Base-by-base conservation (phyloP, 2,113 vertebrate genomes). In the Meles meles region DNA sequence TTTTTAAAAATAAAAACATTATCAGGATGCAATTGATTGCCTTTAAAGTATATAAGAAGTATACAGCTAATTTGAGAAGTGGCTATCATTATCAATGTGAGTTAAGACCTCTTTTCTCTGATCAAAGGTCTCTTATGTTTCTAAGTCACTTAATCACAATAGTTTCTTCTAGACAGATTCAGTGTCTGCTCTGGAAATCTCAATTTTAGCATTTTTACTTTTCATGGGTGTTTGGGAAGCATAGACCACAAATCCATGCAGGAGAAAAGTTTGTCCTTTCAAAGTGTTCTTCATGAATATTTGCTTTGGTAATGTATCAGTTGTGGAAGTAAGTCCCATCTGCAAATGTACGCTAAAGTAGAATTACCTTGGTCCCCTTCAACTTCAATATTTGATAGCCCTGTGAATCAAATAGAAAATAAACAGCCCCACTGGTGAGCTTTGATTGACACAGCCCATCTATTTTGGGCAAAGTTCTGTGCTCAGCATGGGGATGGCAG, bases 381-480 rank as follows among this genome's bases (percentile, higher is more conserved):
- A 93, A 47, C 25, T 90, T 96, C 95, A 98, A 95, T 96, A 98
- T 98, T 95, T 94, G 83, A 98, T 98, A 98, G 91, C 52, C 20
- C 82, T 79, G 83, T 76, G 95, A 98, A 95, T 98, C 95, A 81
- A 97, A 94, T 34, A 23, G 57, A 3, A 94, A 96, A 94, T 94
- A 98, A 98, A 95, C 63, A 93, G 67, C 84, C 79, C 93, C 74
- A 90, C n/a, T 61, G 57, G 95, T 97, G 93, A 95, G 97, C 97
- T 95, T 82, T 97, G 98, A 39, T 94, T 93, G 96, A 81, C 91
- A 92, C 4, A 88, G 42, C 23, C 89, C 93, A 95, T 72, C 83
- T 98, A 81, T 85, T 98, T 88, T 90, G 87, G 61, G 92, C 94
- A 71, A 18, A 98, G 76, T 96, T 97, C 96, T 98, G 91, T 79